These are phyloP conservation scores for Leuciscus idus DNA, from an alignment of 2,113 vertebrate genomes.

Conservation along the genomic window DNA sequence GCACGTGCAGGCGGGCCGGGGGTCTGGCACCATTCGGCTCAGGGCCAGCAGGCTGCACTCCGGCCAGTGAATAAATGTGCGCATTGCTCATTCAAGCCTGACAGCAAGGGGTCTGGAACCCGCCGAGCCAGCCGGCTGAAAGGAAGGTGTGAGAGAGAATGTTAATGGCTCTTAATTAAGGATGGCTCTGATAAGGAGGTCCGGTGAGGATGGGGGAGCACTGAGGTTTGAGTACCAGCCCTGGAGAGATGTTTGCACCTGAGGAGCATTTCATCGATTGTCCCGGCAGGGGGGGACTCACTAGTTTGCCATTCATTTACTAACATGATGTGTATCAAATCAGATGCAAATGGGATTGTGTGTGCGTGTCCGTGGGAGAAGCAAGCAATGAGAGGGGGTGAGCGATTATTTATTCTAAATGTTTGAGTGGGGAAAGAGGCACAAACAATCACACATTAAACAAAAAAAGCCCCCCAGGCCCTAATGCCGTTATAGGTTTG, in stretches of 20 bases:
- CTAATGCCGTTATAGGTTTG: neutral
- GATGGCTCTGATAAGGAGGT: constrained; percentile 54
- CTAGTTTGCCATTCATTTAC: constrained; percentile 34
- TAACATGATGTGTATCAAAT: constrained; percentile 43
- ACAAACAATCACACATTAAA: constrained; percentile 12
- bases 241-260: constrained; percentile 44
- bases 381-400: neutral
- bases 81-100: constrained; percentile 48
- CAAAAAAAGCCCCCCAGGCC: constrained; percentile 3
- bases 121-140: constrained; percentile 30
- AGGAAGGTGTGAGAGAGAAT: constrained; percentile 58
- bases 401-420: constrained; percentile 27
- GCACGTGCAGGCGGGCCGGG: constrained; percentile 30
- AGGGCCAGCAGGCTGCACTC: constrained; percentile 44
- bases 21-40: constrained; percentile 20
- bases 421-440: constrained; percentile 30
- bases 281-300: constrained; percentile 21
- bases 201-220: neutral
- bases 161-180: constrained; percentile 63
- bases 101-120: constrained; percentile 40
- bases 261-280: constrained; percentile 35
- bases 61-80: constrained; percentile 31
- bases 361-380: constrained; percentile 5
- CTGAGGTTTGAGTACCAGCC: constrained; percentile 1
- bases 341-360: constrained; percentile 45